Conservation (phyloP, 2,797 vertebrate genomes). For the Syndactyla subalaris region DNA sequence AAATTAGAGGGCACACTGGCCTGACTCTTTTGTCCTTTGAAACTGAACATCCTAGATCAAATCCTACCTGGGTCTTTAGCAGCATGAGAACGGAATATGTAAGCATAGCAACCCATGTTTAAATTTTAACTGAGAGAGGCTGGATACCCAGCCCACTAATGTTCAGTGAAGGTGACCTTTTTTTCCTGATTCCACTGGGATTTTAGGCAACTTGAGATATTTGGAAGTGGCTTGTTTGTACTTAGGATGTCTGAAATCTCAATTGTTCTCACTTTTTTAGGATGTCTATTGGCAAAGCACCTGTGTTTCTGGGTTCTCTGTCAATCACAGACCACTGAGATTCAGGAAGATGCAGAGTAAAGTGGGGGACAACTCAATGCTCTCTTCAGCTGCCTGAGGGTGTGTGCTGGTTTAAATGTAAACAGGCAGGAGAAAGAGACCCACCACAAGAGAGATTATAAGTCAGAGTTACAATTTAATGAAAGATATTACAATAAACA, state of each 20-base stretch:
- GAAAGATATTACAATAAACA: no score
- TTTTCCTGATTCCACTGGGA: neutral
- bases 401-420: no score
- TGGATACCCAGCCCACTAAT: neutral
- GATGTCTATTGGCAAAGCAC: neutral
- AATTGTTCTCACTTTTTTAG: neutral
- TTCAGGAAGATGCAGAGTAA: neutral
- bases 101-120: neutral
- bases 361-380: fast-evolving
- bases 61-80: neutral
- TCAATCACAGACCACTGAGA: neutral
- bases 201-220: neutral
- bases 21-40: conserved; percentile 63
- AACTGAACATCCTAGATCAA: conserved; percentile 15
- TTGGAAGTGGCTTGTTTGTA: neutral
- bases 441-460: no score
- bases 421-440: no score
- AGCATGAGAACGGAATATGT: neutral
- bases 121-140: neutral
- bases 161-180: neutral
- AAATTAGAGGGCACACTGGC: conserved; percentile 14
- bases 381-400: neutral
- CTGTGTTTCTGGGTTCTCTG: neutral
- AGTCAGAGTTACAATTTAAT: no score
- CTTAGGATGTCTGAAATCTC: neutral